These are phyloP conservation scores for Amorpha juglandis DNA, from an alignment of 2,888 invertebrate genomes.

Conservation along the genomic window DNA sequence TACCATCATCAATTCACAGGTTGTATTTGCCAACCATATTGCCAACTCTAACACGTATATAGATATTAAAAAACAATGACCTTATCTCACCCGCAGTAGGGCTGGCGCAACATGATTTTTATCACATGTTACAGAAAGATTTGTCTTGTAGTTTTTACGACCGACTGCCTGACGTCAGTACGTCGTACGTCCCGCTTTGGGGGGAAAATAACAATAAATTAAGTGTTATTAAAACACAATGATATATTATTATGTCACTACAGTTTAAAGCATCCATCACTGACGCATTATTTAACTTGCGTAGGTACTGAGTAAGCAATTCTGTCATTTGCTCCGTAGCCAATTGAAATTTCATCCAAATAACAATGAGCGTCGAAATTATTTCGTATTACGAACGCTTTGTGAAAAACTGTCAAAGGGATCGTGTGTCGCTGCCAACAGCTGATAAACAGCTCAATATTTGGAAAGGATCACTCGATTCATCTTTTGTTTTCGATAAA, in stretches of 20 bases:
- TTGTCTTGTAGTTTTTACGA: too few species aligned
- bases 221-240: too few species aligned
- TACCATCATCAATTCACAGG: too few species aligned
- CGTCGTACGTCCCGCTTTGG: too few species aligned
- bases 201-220: too few species aligned
- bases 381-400: slow-evolving; percentile 13
- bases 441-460: slow-evolving; percentile 21
- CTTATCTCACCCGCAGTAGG: too few species aligned
- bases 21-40: not conserved
- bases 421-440: slow-evolving; percentile 4
- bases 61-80: too few species aligned
- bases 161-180: too few species aligned
- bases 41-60: too few species aligned
- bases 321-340: slow-evolving; percentile 18
- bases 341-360: slow-evolving; percentile 7
- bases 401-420: slow-evolving; percentile 22
- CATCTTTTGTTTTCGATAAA: slow-evolving; percentile 15
- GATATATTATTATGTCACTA: not conserved
- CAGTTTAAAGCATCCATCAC: slow-evolving; percentile 10
- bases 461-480: not conserved
- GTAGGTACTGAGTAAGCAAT: slow-evolving; percentile 26
- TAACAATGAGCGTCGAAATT: slow-evolving; percentile 13
- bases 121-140: too few species aligned
- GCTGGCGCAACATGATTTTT: too few species aligned
- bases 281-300: not conserved